These are phyloP conservation scores for Falco peregrinus DNA, from an alignment of 2,797 vertebrate species.

Conservation along the genomic window DNA sequence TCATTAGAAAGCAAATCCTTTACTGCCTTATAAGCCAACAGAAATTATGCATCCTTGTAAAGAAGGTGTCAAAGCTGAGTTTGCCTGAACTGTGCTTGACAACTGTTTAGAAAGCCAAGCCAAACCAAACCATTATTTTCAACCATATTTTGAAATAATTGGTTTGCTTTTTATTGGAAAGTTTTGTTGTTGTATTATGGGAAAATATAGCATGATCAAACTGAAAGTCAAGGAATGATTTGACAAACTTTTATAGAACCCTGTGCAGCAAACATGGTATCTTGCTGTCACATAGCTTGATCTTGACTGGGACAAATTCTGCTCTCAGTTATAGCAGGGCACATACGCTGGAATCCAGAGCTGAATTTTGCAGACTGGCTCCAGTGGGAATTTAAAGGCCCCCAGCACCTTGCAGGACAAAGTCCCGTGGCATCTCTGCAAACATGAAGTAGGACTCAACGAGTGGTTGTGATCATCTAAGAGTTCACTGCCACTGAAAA, in stretches of 20 bases:
- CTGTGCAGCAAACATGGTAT: background rate
- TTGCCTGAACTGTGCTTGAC: background rate
- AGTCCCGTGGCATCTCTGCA: background rate
- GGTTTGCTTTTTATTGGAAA: background rate
- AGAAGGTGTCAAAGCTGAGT: background rate
- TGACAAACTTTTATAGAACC: background rate
- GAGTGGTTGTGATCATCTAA: background rate
- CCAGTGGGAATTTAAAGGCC: background rate
- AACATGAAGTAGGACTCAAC: background rate
- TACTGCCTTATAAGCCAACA: background rate
- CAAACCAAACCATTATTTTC: background rate
- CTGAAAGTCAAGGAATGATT: background rate
- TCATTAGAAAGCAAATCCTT: conserved; percentile 2
- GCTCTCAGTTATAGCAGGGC: background rate
- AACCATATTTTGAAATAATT: background rate
- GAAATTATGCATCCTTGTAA: background rate
- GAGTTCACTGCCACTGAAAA: background rate
- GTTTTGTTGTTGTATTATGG: background rate
- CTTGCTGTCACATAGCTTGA: background rate
- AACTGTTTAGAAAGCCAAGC: background rate
- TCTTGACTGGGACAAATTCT: background rate
- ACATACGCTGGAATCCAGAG: background rate
- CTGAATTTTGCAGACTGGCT: background rate
- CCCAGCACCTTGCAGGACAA: background rate
- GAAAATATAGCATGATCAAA: background rate